phyloP scores from a whole-genome alignment of 1,140 invertebrate species.

The Drosophila trapezifrons region DNA sequence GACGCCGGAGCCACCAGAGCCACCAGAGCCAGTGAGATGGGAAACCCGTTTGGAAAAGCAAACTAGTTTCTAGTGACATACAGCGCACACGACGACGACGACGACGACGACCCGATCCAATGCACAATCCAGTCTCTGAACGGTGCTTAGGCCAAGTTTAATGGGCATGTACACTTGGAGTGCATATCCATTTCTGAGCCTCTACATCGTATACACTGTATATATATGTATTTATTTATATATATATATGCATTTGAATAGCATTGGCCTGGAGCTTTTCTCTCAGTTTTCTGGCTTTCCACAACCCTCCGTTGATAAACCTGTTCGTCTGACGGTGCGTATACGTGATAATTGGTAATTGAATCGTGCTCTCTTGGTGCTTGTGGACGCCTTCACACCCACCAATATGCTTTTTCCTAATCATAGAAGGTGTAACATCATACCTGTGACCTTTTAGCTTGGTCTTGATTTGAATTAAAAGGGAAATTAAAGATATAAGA shows the following conservation, averaged over 20 bases:
- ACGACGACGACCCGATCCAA: constrained; percentile 2
- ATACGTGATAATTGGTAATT: constrained; percentile 61
- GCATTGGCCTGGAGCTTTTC: constrained; percentile 30
- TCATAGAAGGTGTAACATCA: constrained; percentile 2
- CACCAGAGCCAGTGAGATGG: constrained; percentile 11
- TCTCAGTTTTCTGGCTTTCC: constrained; percentile 34
- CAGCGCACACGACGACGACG: constrained; percentile 5
- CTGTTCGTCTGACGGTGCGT: constrained; percentile 46
- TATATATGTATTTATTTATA: neutral
- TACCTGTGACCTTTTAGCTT: constrained; percentile 7
- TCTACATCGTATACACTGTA: too few species aligned
- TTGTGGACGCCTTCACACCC: constrained; percentile 19
- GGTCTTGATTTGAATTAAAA: neutral
- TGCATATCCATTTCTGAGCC: constrained; percentile 37
- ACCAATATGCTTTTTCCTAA: neutral
- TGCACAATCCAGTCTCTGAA: constrained; percentile 33
- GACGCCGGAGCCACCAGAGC: too few species aligned
- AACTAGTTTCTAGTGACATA: constrained; percentile 68
- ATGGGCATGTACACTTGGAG: constrained; percentile 49
- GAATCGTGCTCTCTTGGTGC: constrained; percentile 7
- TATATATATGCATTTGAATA: constrained; percentile 9
- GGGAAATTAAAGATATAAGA: neutral
- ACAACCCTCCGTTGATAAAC: constrained; percentile 17
- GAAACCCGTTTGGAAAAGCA: constrained; percentile 64
- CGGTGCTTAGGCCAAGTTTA: constrained; percentile 66